Evolutionary conservation across 1,140 invertebrate species (phyloP), one percentile per base, ranked within the genome.

Genomic region (Sitophilus oryzae): DNA sequence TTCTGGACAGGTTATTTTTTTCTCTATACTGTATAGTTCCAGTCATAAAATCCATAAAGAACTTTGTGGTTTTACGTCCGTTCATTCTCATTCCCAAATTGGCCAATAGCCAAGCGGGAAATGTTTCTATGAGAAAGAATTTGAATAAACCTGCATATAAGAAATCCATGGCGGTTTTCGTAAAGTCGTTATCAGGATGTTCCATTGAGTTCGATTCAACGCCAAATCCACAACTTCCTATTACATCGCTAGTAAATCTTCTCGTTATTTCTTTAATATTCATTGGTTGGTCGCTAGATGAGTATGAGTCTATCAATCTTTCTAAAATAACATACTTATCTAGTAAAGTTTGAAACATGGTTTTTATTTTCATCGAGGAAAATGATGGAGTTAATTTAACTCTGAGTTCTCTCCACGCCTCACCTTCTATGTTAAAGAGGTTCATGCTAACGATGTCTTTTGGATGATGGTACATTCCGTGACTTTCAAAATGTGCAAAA

Each of bases 311-410:
- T 2, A 37, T n/a, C 2, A 47, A 10, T 22, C 10, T 37, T 37
- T 54, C 44, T 6, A 54, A 35, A 8, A n/a, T 15, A 10, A 15
- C 10, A 14, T 15, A 18, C 5, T 9, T 14, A 25, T 35, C 25
- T 15, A 16, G 6, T 11, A 54, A 16, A 1, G 47, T 56, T 11
- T 48, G 22, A 48, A 60, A 65, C 72, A 79, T 76, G 11, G 49
- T 59, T 60, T 73, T 77, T 42, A 79, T 60, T 59, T 75, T 76
- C 0, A 69, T 70, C 11, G 71, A 70, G 0, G 76, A 72, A 60
- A 79, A 78, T 11, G 75, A 70, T 19, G 73, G 75, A 1, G 70
- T 71, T 14, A 78, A 40, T 52, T 72, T 71, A 6, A 40, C 52
- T 43, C 77, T 59, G 1, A 77, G 58, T 38, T 62, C 58, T 59